Conservation (phyloP, 2,113 vertebrate species). For the Apteryx mantelli region DNA sequence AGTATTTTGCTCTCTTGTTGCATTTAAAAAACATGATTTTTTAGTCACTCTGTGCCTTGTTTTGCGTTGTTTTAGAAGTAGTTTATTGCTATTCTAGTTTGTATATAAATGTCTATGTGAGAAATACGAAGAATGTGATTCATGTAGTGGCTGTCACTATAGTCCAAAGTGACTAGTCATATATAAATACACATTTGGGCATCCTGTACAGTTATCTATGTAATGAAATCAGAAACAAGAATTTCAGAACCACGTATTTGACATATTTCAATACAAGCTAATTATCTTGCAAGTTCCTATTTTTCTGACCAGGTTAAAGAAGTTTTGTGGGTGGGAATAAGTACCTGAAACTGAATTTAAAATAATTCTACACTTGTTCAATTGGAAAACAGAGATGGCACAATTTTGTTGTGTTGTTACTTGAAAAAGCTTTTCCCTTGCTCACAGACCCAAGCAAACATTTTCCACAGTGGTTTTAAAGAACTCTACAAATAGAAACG, state of each 20-base stretch:
- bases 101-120: neutral
- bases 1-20: slow-evolving; percentile 20
- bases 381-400: neutral
- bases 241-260: neutral
- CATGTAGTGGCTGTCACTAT: neutral
- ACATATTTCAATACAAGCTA: neutral
- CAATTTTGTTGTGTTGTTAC: neutral
- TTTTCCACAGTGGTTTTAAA: neutral
- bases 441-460: neutral
- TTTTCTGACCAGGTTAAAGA: neutral
- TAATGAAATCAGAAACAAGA: neutral
- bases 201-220: neutral
- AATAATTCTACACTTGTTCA: neutral
- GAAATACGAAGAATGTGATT: neutral
- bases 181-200: neutral
- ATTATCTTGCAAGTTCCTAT: neutral
- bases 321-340: neutral
- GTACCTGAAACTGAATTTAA: neutral
- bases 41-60: neutral
- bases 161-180: neutral
- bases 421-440: neutral
- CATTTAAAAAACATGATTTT: neutral
- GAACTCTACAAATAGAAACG: neutral
- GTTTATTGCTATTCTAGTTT: neutral
- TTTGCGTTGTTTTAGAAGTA: slow-evolving; percentile 14